Base-by-base conservation (phyloP, 2,797 vertebrate species). In the Sylvilagus floridanus region DNA sequence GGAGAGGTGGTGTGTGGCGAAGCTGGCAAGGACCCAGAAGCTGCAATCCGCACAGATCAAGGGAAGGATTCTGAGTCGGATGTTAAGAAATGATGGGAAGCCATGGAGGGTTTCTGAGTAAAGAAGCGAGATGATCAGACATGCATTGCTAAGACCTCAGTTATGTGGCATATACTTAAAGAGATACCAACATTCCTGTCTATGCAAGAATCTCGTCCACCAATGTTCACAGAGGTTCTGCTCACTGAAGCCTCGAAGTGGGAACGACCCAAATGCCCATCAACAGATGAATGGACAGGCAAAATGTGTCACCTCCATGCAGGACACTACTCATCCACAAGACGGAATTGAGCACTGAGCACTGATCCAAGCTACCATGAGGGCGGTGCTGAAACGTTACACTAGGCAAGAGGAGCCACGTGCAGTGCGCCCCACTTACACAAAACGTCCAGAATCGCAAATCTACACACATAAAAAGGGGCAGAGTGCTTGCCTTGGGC, bases 51-150 rank as follows among this genome's bases (percentile, higher is more conserved):
- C 81, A 19, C 8, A 28, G 62, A 81, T 21, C 50, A 52, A 93
- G 13, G 47, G 32, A 30, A 35, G 52, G n/a, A 68, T 71, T 95
- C 57, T 71, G 30, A 91, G 54, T 37, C 14, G 52, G 73, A 82
- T 54, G 88, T 90, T 88, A 50, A 68, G 50, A 57, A 82, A 79
- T 14, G 68, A 24, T 4, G 30, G 72, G 68, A 91, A 50, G 28
- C 24, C n/a, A 60, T 24, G 28, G 35, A 68, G 62, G 57, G 35
- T 65, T 96, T 91, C 81, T 71, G 88, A 89, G 86, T 73, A 75
- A 81, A 88, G 35, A 5, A n/a, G 57, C 69, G 87, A 78, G 6
- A 37, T 0, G 47, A 57, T 63, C 19, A 62, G 24, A 69, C 1
- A 62, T 1, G 32, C 11, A 19, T n/a, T 68, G 11, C n/a, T 62